phyloP scores from a whole-genome alignment of 2,797 vertebrate genomes.

The Aulostomus chinensis region DNA sequence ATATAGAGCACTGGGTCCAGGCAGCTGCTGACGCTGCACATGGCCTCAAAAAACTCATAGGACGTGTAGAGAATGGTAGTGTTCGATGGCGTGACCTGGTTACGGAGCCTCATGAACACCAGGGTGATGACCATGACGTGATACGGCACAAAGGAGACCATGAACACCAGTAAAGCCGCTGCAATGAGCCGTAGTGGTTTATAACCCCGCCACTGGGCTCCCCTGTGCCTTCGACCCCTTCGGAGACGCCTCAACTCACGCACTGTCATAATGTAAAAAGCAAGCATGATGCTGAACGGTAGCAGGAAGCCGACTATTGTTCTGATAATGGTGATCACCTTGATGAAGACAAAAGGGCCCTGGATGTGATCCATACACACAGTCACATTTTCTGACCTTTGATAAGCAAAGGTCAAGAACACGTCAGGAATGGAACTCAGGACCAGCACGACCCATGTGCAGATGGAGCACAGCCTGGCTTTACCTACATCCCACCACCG shows the following conservation, averaged over 20 bases:
- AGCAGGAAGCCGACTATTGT: constrained; percentile 75
- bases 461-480: constrained; percentile 70
- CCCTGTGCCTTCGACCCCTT: constrained; percentile 9
- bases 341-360: constrained; percentile 55
- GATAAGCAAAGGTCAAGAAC: constrained; percentile 55
- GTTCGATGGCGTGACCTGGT: constrained; percentile 59
- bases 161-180: constrained; percentile 76
- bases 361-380: constrained; percentile 63
- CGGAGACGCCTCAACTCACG: constrained; percentile 61
- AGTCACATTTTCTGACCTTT: constrained; percentile 11
- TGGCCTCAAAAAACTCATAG: constrained; percentile 80
- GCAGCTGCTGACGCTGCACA: constrained; percentile 81
- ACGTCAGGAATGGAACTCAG: constrained; percentile 71
- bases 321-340: constrained; percentile 63
- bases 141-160: constrained; percentile 80
- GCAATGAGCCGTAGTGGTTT: constrained; percentile 80
- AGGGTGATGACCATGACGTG: constrained; percentile 77
- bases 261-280: constrained; percentile 73
- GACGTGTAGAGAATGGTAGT: constrained; percentile 51
- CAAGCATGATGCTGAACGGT: constrained; percentile 73
- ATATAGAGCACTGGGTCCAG: constrained; percentile 85
- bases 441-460: constrained; percentile 69
- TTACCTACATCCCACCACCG: constrained; percentile 81
- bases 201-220: constrained; percentile 34
- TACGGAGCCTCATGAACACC: constrained; percentile 68